Evolutionary conservation across 2,797 vertebrate species (phyloP), one percentile per base, ranked within the genome.

Genomic region (Anas georgica): DNA sequence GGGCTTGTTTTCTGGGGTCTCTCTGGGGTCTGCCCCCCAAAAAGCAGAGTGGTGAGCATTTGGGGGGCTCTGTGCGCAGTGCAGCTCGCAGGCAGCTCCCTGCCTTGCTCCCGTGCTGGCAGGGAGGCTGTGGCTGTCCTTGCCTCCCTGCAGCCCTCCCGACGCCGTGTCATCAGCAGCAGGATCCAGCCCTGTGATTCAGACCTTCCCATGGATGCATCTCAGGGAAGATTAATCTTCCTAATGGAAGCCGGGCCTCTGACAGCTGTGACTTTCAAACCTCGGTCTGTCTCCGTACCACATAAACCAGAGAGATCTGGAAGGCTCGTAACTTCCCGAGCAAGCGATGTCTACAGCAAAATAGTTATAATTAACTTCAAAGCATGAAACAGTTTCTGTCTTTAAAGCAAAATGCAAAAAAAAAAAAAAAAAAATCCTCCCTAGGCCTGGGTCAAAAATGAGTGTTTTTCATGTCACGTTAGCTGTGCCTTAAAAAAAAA

Each of bases 251-350:
- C 41, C 2, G 58, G 78, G 50, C 64, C 48, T 76, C 50, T 85
- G 82, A 56, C 43, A 91, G 67, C 55, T 92, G 58, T 69, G 91
- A 55, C 93, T 96, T 88, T 95, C 68, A 95, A 83, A 75, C 68
- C 79, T 76, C 1, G 2, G 28, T 77, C 55, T 86, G 62, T 59
- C 78, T 86, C 1, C 1, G 16, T 77, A 67, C 74, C 73, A 69
- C 55, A 85, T 82, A 85, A 86, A 58, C 89, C 31, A 23, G n/a
- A 60, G 68, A 37, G 48, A 90, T 91, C 64, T 64, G 82, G 68
- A 87, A 94, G 54, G 69, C 89, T 85, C 5, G 0, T 72, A 88
- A 93, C 76, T 86, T 95, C 64, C 41, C 12, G 52, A 94, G 75
- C 86, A 72, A 95, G 85, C 66, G 89, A 83, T 89, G 85, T 88